Conservation (phyloP, 1,140 invertebrate species). For the Himalopsyche phryganea region DNA sequence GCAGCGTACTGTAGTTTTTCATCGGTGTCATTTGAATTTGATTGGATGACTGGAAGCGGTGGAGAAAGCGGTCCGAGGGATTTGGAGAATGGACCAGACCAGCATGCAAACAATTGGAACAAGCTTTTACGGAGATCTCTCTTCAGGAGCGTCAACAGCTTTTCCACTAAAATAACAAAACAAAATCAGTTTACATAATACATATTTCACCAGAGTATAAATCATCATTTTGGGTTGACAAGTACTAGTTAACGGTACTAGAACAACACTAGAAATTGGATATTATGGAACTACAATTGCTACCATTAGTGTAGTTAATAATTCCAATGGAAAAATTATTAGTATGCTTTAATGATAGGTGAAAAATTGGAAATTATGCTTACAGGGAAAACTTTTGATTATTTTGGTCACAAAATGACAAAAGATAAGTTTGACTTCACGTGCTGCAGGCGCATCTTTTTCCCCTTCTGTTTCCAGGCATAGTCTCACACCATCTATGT, state of each 20-base stretch:
- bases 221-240: no score
- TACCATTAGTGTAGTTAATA: no score
- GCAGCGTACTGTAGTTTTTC: conserved; percentile 67
- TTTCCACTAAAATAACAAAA: conserved; percentile 69
- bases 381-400: conserved; percentile 86
- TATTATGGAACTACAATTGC: no score
- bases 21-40: conserved; percentile 43
- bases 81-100: conserved; percentile 82
- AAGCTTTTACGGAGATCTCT: conserved; percentile 81
- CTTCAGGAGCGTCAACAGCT: conserved; percentile 79
- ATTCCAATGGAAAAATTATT: no score
- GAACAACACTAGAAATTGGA: no score
- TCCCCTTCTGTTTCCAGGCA: conserved; percentile 90
- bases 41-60: conserved; percentile 39
- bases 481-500: conserved; percentile 88
- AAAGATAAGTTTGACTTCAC: conserved; percentile 89
- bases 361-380: no score
- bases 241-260: no score
- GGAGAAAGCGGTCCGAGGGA: conserved; percentile 45
- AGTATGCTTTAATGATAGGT: no score
- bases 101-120: conserved; percentile 89
- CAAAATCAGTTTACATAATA: conserved; percentile 19
- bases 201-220: no score
- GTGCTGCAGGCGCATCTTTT: conserved; percentile 74
- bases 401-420: conserved; percentile 92